phyloP scores from a whole-genome alignment of 2,888 invertebrate species.

The Hirtodrosophila duncani region DNA sequence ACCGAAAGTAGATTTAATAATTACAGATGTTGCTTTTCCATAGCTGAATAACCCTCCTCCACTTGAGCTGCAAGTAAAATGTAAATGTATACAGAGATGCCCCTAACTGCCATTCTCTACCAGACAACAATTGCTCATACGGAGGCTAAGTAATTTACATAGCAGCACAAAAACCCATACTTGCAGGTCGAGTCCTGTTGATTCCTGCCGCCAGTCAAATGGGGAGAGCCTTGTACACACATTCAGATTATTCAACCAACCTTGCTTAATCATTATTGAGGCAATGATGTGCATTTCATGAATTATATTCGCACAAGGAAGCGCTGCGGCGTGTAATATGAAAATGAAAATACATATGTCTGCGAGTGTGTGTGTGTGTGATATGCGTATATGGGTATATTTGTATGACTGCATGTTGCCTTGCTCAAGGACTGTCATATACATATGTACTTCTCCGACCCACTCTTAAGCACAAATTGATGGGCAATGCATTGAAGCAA shows the following conservation, averaged over 20 bases:
- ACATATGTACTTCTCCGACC: background rate
- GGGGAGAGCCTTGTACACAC: background rate
- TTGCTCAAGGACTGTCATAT: background rate
- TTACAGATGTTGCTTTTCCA: too few relatives aligned
- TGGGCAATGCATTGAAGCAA: slow-evolving; percentile 69
- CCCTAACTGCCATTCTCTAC: too few relatives aligned
- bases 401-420: slow-evolving; percentile 36
- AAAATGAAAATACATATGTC: slow-evolving; percentile 13
- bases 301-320: slow-evolving; percentile 56
- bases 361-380: slow-evolving; percentile 1
- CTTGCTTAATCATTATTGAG: slow-evolving; percentile 58
- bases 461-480: slow-evolving; percentile 34
- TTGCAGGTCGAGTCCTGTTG: too few relatives aligned
- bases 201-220: too few relatives aligned
- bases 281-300: slow-evolving; percentile 71
- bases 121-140: too few relatives aligned
- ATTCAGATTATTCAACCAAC: slow-evolving; percentile 15
- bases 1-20: too few relatives aligned
- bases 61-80: too few relatives aligned
- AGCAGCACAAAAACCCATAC: too few relatives aligned
- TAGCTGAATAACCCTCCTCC: too few relatives aligned
- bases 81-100: too few relatives aligned
- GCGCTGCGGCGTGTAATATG: slow-evolving; percentile 14
- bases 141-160: too few relatives aligned
- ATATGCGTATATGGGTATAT: slow-evolving; percentile 26